phyloP scores from a whole-genome alignment of 2,113 vertebrate species.

The Cyprinus carpio region DNA sequence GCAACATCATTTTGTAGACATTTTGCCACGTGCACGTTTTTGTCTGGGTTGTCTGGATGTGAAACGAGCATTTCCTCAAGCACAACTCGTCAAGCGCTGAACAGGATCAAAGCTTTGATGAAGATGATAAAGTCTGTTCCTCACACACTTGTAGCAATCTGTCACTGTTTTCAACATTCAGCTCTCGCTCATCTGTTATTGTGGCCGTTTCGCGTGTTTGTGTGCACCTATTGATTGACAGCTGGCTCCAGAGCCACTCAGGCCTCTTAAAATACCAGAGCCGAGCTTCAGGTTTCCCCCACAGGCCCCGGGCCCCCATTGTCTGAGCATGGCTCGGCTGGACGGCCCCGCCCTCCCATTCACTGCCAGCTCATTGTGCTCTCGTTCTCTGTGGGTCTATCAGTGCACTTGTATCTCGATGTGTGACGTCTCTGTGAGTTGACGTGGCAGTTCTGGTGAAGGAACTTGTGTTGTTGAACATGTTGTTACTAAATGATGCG shows the following conservation, averaged over 20 bases:
- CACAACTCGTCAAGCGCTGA: conserved; percentile 25
- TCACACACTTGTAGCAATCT: conserved; percentile 59
- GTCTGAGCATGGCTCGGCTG: conserved; percentile 75
- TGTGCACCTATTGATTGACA: conserved; percentile 82
- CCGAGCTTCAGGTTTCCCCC: conserved; percentile 79
- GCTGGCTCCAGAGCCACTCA: conserved; percentile 84
- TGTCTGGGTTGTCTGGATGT: background rate
- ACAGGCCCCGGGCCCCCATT: conserved; percentile 76
- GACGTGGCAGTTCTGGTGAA: background rate
- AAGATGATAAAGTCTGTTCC: conserved; percentile 55
- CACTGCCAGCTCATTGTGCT: conserved; percentile 73
- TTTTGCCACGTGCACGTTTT: too few relatives aligned
- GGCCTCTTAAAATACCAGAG: conserved; percentile 82
- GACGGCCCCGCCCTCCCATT: conserved; percentile 68
- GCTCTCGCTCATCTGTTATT: conserved; percentile 60
- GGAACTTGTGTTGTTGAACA: too few relatives aligned
- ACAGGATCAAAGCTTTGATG: conserved; percentile 24
- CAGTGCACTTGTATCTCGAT: background rate
- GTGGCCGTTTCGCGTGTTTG: conserved; percentile 70
- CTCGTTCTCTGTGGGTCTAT: conserved; percentile 38
- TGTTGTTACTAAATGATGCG: too few relatives aligned
- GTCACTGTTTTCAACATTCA: conserved; percentile 75
- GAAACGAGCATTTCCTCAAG: background rate
- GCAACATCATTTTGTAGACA: too few relatives aligned
- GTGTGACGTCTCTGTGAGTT: background rate